Evolutionary conservation across 2,888 invertebrate species (phyloP).

Genomic region (Coecobrya sp.): DNA sequence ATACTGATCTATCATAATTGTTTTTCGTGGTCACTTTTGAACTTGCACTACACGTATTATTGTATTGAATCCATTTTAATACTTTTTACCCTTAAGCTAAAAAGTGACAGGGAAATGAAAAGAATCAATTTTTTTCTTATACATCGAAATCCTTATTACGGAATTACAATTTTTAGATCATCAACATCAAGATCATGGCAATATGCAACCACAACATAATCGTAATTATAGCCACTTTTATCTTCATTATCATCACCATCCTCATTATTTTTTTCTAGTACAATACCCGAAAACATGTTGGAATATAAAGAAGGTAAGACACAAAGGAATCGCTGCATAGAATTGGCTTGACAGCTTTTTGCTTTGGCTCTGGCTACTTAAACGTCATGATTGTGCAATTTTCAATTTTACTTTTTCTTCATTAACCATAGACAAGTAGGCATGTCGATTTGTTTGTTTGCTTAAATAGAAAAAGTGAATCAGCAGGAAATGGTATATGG

Average conservation of each 20-base stretch:
- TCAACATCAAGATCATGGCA: not conserved
- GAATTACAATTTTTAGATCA: slow-evolving; percentile 3
- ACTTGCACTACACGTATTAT: not conserved
- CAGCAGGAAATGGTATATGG: slow-evolving; percentile 58
- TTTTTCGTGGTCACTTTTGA: not conserved
- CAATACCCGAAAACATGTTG: not conserved
- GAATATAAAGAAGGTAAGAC: not conserved
- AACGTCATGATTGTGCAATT: slow-evolving; percentile 66
- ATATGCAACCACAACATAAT: slow-evolving; percentile 40
- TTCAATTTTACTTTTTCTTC: slow-evolving; percentile 43
- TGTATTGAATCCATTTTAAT: not conserved
- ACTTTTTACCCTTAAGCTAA: not conserved
- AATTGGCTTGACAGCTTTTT: not conserved
- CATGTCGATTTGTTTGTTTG: slow-evolving; percentile 61
- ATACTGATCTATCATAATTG: slow-evolving; percentile 3
- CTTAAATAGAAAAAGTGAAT: slow-evolving; percentile 77
- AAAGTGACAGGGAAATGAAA: not conserved
- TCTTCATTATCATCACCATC: slow-evolving; percentile 11
- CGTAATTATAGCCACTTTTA: slow-evolving; percentile 44
- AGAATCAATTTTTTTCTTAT: slow-evolving; percentile 7
- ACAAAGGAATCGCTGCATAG: not conserved
- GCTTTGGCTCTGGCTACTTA: not conserved
- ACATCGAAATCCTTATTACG: not conserved
- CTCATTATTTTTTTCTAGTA: slow-evolving; percentile 34
- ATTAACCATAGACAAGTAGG: not conserved